phyloP scores from a whole-genome alignment of 2,797 vertebrate species.

The Trachurus trachurus region DNA sequence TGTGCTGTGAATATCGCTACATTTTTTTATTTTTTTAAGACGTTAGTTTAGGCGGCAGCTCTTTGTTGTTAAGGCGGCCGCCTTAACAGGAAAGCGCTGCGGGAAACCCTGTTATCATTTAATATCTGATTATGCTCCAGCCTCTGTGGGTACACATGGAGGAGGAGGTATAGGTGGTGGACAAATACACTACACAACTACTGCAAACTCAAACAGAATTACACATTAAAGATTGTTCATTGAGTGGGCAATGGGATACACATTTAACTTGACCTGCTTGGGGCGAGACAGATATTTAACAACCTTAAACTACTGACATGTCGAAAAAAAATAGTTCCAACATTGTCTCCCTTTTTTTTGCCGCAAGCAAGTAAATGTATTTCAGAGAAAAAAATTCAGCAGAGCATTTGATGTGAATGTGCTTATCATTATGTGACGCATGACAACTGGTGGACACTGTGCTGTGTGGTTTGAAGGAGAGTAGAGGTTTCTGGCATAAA shows the following conservation, averaged over 20 bases:
- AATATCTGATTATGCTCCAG: not conserved
- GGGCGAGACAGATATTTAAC: not conserved
- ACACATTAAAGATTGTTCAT: not conserved
- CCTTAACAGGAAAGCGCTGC: no score
- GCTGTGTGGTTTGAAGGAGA: constrained; percentile 19
- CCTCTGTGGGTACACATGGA: not conserved
- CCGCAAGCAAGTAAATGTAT: not conserved
- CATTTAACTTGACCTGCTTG: constrained; percentile 1
- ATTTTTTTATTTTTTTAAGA: no score
- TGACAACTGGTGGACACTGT: not conserved
- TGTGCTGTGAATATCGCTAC: no score
- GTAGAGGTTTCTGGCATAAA: not conserved
- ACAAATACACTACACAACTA: not conserved
- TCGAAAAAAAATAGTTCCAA: not conserved
- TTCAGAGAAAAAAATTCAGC: not conserved
- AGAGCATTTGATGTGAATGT: not conserved
- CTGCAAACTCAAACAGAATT: not conserved
- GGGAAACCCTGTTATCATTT: no score
- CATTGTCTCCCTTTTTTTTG: not conserved
- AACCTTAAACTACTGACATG: not conserved
- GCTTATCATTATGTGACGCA: not conserved
- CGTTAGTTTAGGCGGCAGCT: no score
- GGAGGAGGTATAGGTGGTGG: not conserved
- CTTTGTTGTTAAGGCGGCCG: no score
- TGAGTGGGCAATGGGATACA: not conserved